Evolutionary conservation across 2,113 vertebrate species (phyloP), one percentile per base, ranked within the genome.

Genomic region (Oxyruncus cristatus): DNA sequence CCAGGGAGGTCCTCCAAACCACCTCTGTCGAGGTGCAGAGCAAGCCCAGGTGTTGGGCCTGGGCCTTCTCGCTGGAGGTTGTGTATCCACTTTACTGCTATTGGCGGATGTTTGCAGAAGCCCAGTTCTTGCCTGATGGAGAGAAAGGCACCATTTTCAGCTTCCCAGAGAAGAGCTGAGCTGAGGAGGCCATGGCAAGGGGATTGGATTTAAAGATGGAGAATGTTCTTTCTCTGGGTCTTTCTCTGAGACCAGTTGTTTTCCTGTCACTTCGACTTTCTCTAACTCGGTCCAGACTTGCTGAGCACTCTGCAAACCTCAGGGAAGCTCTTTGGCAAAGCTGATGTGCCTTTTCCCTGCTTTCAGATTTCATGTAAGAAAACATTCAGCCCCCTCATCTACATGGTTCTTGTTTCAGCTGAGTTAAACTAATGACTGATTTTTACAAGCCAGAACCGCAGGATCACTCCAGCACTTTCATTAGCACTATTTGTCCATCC

Each of bases 241-340:
- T 41, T 71, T n/a, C 22, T 78, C 35, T 22, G 61, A 78, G 71
- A 33, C 33, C 2, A 14, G 89, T 76, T 14, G 22, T 80, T 91
- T 84, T n/a, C 50, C 22, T 23, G 4, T 71, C 55, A 16, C 12
- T 86, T 55, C 71, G 72, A 62, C 81, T 83, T 92, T 72, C 63
- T 62, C 46, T 95, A 93, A 93, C 81, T 92, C 56, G 24, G 72
- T 89, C 76, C 81, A 89, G 85, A 83, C 85, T 93, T 83, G 61
- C 46, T 66, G 77, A 82, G 89, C 62, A 94, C 74, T 65, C 55
- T 49, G 76, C 14, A 58, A 68, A 82, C 55, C 88, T 92, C 80
- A 61, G 90, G 70, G 74, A 93, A 88, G 87, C 61, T 74, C 70
- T 82, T 85, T 78, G 67, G 70, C 91, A 94, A 66, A 89, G 84